Evolutionary conservation across 2,888 invertebrate genomes (phyloP), one percentile per base, ranked within the genome.

Genomic region (Plebejus melissa): DNA sequence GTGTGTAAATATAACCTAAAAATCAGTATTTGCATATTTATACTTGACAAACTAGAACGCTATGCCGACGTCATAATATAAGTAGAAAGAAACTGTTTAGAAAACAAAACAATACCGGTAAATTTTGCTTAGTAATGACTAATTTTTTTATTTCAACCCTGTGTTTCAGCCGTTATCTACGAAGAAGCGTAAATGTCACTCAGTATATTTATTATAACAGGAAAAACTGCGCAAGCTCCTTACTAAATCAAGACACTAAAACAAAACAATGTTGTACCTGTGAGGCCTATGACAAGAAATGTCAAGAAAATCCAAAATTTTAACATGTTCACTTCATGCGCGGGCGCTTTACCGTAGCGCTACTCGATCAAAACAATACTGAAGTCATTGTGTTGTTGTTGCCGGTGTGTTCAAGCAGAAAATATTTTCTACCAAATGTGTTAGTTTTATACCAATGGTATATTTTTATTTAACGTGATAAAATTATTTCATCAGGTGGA

Each of bases 231-330:
- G 28, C 32, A 36, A 65, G 32, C 2, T 5, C 32, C 1, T 28
- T 13, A 6, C 3, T 46, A 46, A 46, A 46, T 46, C 46, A 2
- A 46, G 2, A 13, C 4, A 58, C 22, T 22, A 54, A 54, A 54
- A 46, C 46, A 16, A 54, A 54, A 54, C 13, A 54, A 4, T 13
- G 22, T n/a, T 76, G 76, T 77, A 78, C 79, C 79, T 74, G 74
- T 54, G 69, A 70, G 76, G 75, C 76, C 76, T 41, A 60, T 36
- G 75, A 77, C 76, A 38, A 77, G 13, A 57, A 79, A 74, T 74
- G 77, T 74, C 74, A 79, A 13, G 38, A 74, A 80, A 79, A 80
- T 79, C 80, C 80, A 79, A 7, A 79, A 28, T 57, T 72, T 78
- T 57, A 54, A 71, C 80, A 80, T 80, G 65, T 70, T 71, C 69